These are phyloP conservation scores for Myotis findleyi DNA, from an alignment of 2,797 vertebrate genomes.

Conservation along the genomic window DNA sequence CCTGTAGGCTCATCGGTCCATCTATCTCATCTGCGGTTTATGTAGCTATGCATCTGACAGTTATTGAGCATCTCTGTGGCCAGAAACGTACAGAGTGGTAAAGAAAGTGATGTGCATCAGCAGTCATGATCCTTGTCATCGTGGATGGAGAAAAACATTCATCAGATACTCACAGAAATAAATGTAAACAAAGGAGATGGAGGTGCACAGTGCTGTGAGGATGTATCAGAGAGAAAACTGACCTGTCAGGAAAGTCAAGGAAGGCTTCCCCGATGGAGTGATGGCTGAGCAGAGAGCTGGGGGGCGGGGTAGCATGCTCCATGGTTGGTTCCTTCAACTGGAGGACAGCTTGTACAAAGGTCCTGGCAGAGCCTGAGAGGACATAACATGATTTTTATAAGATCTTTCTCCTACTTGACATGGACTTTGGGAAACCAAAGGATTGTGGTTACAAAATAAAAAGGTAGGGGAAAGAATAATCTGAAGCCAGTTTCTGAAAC, in stretches of 20 bases:
- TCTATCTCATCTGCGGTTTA: background rate
- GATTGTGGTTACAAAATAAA: background rate
- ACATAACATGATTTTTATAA: background rate
- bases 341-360: background rate
- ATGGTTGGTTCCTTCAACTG: background rate
- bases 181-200: constrained; percentile 5
- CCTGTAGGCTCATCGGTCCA: background rate
- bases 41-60: background rate
- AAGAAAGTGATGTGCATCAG: background rate
- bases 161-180: constrained; percentile 5
- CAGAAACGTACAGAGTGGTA: background rate
- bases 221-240: background rate
- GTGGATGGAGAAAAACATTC: constrained; percentile 10
- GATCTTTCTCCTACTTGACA: background rate
- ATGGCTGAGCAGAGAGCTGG: background rate
- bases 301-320: background rate
- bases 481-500: constrained; percentile 42
- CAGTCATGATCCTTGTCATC: background rate
- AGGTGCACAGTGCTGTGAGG: background rate
- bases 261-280: background rate
- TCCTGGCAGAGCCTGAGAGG: background rate
- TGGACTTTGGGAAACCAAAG: constrained; percentile 12
- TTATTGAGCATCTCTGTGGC: background rate
- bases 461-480: background rate
- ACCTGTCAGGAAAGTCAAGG: background rate